phyloP scores from a whole-genome alignment of 2,113 vertebrate genomes.

The Ranitomeya variabilis region DNA sequence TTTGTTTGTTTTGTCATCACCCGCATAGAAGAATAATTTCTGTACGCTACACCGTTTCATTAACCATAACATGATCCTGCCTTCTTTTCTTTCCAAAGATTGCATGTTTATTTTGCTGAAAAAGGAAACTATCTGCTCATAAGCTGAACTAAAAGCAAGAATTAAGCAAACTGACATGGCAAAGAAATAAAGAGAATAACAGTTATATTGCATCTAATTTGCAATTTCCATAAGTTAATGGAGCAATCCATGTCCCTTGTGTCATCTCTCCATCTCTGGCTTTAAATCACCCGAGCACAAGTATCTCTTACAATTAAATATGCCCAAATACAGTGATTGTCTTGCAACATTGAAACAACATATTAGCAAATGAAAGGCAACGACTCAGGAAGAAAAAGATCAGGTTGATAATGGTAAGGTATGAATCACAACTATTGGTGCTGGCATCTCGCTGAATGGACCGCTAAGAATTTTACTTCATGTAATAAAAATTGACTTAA shows the following conservation, averaged over 20 bases:
- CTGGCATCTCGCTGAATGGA: not conserved
- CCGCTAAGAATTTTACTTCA: not conserved
- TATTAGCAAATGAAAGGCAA: conserved; percentile 47
- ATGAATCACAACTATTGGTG: conserved; percentile 38
- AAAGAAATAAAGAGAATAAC: conserved; percentile 37
- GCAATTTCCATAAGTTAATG: conserved; percentile 56
- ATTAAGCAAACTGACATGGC: conserved; percentile 30
- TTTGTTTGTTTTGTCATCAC: not conserved
- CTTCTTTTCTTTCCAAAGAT: not conserved
- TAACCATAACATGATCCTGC: not conserved
- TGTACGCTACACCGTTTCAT: not conserved
- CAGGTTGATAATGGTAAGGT: conserved; percentile 3
- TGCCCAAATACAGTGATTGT: conserved; percentile 47
- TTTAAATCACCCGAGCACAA: conserved; percentile 41
- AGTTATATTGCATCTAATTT: conserved; percentile 47
- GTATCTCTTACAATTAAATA: conserved; percentile 45
- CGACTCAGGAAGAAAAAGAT: conserved; percentile 34
- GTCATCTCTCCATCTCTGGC: conserved; percentile 30
- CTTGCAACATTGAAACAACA: conserved; percentile 39
- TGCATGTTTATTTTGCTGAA: not conserved
- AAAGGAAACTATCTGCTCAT: conserved; percentile 36
- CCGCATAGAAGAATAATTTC: conserved; percentile 2
- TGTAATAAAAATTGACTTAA: conserved; percentile 20
- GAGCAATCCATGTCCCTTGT: conserved; percentile 42
- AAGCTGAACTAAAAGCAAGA: conserved; percentile 47